Evolutionary conservation across 1,140 invertebrate genomes (phyloP), one percentile per base, ranked within the genome.

Genomic region (Oreohelix idahoensis): DNA sequence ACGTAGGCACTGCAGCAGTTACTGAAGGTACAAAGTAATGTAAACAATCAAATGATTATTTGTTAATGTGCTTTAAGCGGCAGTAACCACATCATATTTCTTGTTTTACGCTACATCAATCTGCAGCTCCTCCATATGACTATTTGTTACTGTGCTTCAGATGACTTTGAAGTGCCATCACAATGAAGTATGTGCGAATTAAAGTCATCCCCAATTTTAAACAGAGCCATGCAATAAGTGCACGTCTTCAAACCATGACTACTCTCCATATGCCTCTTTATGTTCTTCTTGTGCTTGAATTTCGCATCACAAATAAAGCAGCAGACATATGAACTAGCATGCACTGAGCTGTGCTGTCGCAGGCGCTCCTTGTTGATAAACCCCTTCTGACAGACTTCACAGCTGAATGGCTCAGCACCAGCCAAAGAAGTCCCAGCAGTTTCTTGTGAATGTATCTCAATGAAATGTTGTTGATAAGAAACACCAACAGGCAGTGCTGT

Each of bases 251-350:
- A 36, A 4, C 71, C 70, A 58, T 82, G 80, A 58, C 8, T 39
- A 5, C 38, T 82, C 39, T 82, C 80, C 32, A 74, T 35, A 75
- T 82, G 80, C 39, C 80, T 35, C 36, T 35, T 70, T 29, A 82
- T 74, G 32, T 74, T 82, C 23, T 63, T 82, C 39, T 75, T 74
- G 35, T 82, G 71, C 36, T 82, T 82, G n/a, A 82, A 82, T 29
- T 58, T 75, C 4, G n/a, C 71, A 74, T 75, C 71, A 75, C 80
- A 82, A 38, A 82, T 42, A 58, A 49, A 63, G 45, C 80, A 82
- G 20, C 45, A 76, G 23, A 29, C 38, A 51, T 35, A n/a, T 29
- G 49, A 29, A 82, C 39, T 32, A 39, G 13, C 29, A 76, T 76
- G 74, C 49, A 76, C 74, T 29, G 74, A 76, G 42, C 74, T 76